Evolutionary conservation across 2,797 vertebrate species (phyloP).

Genomic region (Silurus aristotelis): DNA sequence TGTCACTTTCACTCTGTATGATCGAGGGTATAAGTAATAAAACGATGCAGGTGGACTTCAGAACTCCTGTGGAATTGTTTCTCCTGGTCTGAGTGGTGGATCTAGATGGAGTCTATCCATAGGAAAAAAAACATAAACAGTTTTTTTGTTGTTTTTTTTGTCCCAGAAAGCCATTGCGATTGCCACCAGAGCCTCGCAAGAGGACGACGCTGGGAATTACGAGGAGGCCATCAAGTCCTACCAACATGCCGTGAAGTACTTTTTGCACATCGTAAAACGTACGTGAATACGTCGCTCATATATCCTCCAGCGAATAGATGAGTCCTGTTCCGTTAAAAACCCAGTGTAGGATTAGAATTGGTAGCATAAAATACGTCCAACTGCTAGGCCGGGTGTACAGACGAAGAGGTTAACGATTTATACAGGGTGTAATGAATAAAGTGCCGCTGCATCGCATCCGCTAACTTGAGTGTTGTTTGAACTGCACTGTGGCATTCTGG

Average conservation of each 20-base stretch:
- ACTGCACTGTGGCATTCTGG: not conserved
- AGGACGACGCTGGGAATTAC: conserved; percentile 90
- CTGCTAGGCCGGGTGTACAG: not conserved
- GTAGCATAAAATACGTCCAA: no score
- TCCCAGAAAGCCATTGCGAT: conserved; percentile 94
- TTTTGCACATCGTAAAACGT: conserved; percentile 95
- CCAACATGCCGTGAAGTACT: conserved; percentile 91
- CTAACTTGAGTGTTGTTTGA: no score
- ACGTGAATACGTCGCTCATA: conserved; percentile 60
- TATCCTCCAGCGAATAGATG: no score
- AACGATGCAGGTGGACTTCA: no score
- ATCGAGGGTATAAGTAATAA: not conserved
- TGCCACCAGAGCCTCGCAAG: conserved; percentile 88
- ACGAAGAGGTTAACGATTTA: not conserved
- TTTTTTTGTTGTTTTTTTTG: not conserved
- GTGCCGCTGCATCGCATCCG: not conserved
- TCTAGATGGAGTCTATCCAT: not conserved
- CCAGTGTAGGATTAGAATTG: no score
- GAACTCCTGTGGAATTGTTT: not conserved
- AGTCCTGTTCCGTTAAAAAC: no score
- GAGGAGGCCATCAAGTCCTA: conserved; percentile 91
- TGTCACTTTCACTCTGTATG: not conserved
- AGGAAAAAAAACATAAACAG: not conserved
- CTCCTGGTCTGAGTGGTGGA: not conserved
- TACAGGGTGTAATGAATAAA: not conserved